A percentile compares a stretch with the other conserved stretches of the same genome.
These are phyloP conservation scores for Limnephilus auricula DNA, from an alignment of 2,888 invertebrate species.

Conservation along the genomic window DNA sequence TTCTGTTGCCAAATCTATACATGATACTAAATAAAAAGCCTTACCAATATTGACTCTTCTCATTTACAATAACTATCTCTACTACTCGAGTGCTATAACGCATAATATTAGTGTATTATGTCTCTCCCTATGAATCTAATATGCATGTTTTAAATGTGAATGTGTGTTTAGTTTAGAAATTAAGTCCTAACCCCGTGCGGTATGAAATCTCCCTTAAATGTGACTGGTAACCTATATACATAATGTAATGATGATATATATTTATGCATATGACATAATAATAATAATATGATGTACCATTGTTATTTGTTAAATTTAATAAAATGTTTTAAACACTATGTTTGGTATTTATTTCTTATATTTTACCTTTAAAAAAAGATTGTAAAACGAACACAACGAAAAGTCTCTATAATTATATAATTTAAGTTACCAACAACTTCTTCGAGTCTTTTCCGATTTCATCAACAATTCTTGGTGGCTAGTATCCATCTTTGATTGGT, in stretches of 20 bases:
- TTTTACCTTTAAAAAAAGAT: too few species aligned
- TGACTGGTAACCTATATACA: conserved; percentile 11
- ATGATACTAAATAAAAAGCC: not conserved
- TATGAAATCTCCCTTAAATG: conserved; percentile 22
- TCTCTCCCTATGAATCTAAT: not conserved
- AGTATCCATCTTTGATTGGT: too few species aligned
- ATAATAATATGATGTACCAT: conserved; percentile 44
- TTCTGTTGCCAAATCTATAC: not conserved
- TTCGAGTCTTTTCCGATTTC: too few species aligned
- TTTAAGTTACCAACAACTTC: too few species aligned
- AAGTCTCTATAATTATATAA: too few species aligned
- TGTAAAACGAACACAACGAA: too few species aligned
- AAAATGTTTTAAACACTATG: conserved; percentile 53
- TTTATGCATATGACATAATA: not conserved
- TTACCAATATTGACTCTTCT: conserved; percentile 2
- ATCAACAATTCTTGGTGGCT: too few species aligned
- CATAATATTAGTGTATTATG: not conserved
- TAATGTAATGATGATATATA: not conserved
- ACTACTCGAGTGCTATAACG: not conserved
- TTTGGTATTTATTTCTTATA: not conserved
- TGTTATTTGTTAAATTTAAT: conserved; percentile 57
- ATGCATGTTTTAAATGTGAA: not conserved
- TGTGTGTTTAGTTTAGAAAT: conserved; percentile 2
- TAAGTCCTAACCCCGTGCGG: conserved; percentile 17
- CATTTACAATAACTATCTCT: not conserved